A percentile compares a stretch with the other conserved stretches of the same genome.
These are phyloP conservation scores for Ctenomys sociabilis DNA, from an alignment of 2,113 vertebrate species.

Conservation along the genomic window DNA sequence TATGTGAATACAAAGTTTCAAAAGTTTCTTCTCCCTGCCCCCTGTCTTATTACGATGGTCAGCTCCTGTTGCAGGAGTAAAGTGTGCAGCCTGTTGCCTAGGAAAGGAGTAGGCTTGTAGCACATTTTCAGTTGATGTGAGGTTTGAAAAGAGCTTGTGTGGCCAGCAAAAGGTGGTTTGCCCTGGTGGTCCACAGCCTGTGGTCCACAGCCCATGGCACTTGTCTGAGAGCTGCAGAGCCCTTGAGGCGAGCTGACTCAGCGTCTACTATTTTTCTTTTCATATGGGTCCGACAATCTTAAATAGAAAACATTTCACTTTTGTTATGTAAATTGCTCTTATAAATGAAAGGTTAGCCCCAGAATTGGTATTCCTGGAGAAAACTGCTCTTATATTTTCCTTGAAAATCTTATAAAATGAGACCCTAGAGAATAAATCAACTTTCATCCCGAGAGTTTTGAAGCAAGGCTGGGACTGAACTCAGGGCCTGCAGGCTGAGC, in stretches of 20 bases:
- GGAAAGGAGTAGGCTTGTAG: conserved; percentile 35
- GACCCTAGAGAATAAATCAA: neutral
- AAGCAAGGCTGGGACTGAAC: neutral
- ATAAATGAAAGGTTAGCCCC: neutral
- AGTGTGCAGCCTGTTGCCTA: conserved; percentile 14
- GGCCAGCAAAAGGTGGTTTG: neutral
- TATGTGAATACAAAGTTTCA: conserved; percentile 28
- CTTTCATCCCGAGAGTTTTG: neutral
- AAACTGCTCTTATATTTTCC: conserved; percentile 11
- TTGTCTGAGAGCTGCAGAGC: conserved; percentile 16
- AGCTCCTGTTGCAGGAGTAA: neutral
- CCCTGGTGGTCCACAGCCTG: too few relatives aligned
- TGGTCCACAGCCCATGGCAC: neutral
- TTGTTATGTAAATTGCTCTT: conserved; percentile 43
- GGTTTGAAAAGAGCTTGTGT: neutral
- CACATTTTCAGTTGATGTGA: conserved; percentile 30
- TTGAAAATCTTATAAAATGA: conserved; percentile 50
- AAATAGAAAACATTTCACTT: conserved; percentile 52
- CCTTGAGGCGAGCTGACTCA: conserved; percentile 21
- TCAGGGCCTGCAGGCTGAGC: neutral
- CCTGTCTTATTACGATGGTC: neutral
- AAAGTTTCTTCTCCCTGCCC: neutral
- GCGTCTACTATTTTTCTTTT: conserved; percentile 47
- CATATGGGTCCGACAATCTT: neutral
- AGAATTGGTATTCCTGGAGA: conserved; percentile 15